Evolutionary conservation across 2,888 invertebrate species (phyloP), one percentile per base, ranked within the genome.

Genomic region (Metopia argyrocephala): DNA sequence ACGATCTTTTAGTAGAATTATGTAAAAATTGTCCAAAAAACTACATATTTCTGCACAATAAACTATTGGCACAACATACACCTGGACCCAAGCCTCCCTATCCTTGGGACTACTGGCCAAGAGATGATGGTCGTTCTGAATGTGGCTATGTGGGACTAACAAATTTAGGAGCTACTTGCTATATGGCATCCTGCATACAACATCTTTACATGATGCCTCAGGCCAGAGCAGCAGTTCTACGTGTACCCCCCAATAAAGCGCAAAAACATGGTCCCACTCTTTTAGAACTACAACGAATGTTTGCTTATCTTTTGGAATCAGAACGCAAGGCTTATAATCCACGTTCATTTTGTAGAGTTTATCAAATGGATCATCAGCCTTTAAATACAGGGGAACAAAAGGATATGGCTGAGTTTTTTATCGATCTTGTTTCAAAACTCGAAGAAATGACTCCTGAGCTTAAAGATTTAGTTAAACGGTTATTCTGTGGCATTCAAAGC

Each of bases 51-150:
- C 91, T 98, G 31, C 96, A 97, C 86, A 93, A 94, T 64, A 96
- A 95, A 85, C 92, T 98, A 48, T 91, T 97, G 89, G 93, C 94
- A 3, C 98, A 98, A 86, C 97, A 98, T 88, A 94, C 95, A 84
- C 96, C 20, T 94, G 95, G 95, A 5, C 94, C 95, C 0, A 94
- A 95, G 87, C 94, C 95, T 1, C 94, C 96, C 0, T 98, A 97
- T 91, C 96, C 97, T 0, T 98, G 98, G 98, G 98, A 98, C 90
- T 98, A 98, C 91, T 98, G 98, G 98, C 98, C 98, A 2, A 96
- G 97, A 80, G 98, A 98, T 87, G 98, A 98, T 89, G 97, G 97
- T 0, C 93, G 98, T 1, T 96, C 97, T 0, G 96, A 97, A 87
- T 97, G 97, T 89, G 98, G 98, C 12, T 97, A 96, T 91, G 98